Conservation (phyloP, 2,888 invertebrate species). For the Physocephala rufipes region DNA sequence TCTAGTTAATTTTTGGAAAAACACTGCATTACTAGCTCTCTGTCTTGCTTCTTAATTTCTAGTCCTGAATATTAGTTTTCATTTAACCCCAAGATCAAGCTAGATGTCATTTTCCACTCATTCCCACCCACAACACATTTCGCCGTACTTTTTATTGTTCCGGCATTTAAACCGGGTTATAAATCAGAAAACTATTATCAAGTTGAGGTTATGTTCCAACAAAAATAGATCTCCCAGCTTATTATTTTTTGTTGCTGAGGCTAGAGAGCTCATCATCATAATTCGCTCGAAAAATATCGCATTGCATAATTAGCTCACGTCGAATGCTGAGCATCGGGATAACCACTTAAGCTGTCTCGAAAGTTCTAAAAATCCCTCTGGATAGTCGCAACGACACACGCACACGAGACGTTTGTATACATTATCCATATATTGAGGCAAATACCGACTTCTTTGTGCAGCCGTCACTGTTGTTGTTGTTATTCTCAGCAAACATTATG, state of each 20-base stretch:
- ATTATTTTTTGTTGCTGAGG: not conserved
- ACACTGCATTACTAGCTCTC: too few species aligned
- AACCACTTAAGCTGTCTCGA: slow-evolving; percentile 23
- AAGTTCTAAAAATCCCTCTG: slow-evolving; percentile 2
- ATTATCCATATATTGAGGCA: not conserved
- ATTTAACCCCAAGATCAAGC: too few species aligned
- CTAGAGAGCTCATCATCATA: not conserved
- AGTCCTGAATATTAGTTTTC: too few species aligned
- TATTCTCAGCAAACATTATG: not conserved
- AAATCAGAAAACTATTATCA: slow-evolving; percentile 31
- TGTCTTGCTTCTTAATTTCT: too few species aligned
- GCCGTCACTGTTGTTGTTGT: not conserved
- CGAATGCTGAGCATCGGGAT: slow-evolving; percentile 21
- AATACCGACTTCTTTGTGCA: not conserved
- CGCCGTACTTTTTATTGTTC: too few species aligned
- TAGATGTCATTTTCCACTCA: too few species aligned
- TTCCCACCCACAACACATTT: too few species aligned
- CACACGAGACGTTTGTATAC: not conserved
- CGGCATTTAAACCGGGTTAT: not conserved
- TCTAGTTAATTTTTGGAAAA: too few species aligned
- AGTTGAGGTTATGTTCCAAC: slow-evolving; percentile 20
- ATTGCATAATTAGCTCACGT: not conserved
- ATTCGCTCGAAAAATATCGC: slow-evolving; percentile 9
- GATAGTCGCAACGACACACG: not conserved
- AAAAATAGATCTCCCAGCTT: not conserved